These are phyloP conservation scores for Peromyscus californicus DNA, from an alignment of 2,113 vertebrate genomes.

Conservation along the genomic window DNA sequence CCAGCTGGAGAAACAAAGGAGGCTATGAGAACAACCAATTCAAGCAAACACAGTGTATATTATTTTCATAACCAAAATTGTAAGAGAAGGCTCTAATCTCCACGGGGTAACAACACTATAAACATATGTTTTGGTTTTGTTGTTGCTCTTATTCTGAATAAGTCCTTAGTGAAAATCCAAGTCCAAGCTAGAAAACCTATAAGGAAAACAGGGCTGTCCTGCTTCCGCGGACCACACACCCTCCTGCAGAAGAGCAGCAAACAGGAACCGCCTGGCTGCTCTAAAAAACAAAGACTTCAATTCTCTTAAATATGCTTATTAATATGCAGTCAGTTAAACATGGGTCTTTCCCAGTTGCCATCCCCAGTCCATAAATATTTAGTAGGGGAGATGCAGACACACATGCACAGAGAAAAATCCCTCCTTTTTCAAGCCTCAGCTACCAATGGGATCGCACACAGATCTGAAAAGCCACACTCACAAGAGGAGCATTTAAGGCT, in stretches of 20 bases:
- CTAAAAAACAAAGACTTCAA: constrained; percentile 44
- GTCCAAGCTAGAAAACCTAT: constrained; percentile 49
- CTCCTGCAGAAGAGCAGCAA: constrained; percentile 42
- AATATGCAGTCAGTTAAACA: constrained; percentile 53
- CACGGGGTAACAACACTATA: not conserved
- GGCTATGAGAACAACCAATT: not conserved
- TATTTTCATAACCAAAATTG: constrained; percentile 43
- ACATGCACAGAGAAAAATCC: not conserved
- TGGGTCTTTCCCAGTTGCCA: not conserved
- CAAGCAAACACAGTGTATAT: not conserved
- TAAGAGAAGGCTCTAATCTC: not conserved
- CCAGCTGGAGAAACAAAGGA: not conserved
- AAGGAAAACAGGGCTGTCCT: constrained; percentile 61
- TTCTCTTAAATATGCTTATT: constrained; percentile 61
- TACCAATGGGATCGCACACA: not conserved
- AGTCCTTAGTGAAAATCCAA: constrained; percentile 50
- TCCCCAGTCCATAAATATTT: constrained; percentile 30
- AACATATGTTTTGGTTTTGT: constrained; percentile 59
- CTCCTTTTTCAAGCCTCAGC: not conserved
- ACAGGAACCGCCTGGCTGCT: not conserved
- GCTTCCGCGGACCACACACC: not conserved
- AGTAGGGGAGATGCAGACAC: not conserved
- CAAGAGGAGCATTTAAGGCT: not conserved
- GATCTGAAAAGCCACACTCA: not conserved
- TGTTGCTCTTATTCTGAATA: constrained; percentile 31